Evolutionary conservation across 2,797 vertebrate genomes (phyloP).

Genomic region (Gymnothorax reevesii): DNA sequence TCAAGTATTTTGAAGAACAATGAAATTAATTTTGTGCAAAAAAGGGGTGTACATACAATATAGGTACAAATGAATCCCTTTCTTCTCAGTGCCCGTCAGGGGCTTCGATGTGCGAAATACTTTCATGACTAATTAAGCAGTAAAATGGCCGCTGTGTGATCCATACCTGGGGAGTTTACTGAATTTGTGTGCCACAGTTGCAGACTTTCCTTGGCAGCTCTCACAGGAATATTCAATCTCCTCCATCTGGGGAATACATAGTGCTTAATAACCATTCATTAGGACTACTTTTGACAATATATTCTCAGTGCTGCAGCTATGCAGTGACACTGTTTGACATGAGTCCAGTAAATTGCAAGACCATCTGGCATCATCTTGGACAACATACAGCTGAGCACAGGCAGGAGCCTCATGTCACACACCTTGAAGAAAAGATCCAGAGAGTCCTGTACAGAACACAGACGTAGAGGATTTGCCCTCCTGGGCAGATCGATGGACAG

Average conservation of each 20-base stretch:
- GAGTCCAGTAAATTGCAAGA: too few species aligned
- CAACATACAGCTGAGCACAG: neutral
- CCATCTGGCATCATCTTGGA: too few species aligned
- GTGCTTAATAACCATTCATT: slow-evolving; percentile 34
- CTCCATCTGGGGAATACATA: slow-evolving; percentile 78
- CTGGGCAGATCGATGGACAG: slow-evolving; percentile 96
- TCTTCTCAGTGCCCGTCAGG: neutral
- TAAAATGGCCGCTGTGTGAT: neutral
- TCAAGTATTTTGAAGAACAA: neutral
- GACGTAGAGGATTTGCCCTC: slow-evolving; percentile 86
- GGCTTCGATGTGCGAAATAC: neutral
- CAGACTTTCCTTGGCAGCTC: slow-evolving; percentile 91
- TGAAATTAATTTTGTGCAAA: neutral
- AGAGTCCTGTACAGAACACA: slow-evolving; percentile 94
- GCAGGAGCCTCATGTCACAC: neutral
- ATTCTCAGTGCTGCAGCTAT: too few species aligned
- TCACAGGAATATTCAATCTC: slow-evolving; percentile 98
- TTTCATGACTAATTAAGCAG: neutral
- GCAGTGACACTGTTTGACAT: too few species aligned
- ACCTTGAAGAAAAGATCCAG: slow-evolving; percentile 97
- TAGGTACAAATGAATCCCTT: neutral
- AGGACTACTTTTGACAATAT: neutral
- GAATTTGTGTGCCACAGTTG: slow-evolving; percentile 93
- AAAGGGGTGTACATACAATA: neutral
- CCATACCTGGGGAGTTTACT: slow-evolving; percentile 91